phyloP scores from a whole-genome alignment of 2,888 invertebrate species.

The Malthinus seriepunctatus region DNA sequence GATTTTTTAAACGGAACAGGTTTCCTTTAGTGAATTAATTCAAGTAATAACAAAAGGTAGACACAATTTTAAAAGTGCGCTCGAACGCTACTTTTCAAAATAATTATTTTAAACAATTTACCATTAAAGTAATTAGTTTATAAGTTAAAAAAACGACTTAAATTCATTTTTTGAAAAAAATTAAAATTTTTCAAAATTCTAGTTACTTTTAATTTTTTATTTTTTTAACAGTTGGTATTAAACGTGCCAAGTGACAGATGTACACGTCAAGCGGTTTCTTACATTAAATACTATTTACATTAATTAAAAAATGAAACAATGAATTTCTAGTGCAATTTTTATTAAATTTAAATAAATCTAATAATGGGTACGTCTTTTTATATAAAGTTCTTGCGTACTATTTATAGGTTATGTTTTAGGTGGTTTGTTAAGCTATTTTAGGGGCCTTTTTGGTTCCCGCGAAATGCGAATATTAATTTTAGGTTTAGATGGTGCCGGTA shows the following conservation, averaged over 20 bases:
- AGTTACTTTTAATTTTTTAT: not conserved
- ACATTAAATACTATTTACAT: not conserved
- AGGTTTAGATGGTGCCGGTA: conserved; percentile 98
- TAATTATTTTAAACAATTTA: not conserved
- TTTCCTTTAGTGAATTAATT: conserved; percentile 1
- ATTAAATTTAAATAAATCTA: not conserved
- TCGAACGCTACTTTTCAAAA: not conserved
- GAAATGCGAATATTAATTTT: conserved; percentile 98
- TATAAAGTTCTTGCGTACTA: not conserved
- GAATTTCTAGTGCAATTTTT: not conserved
- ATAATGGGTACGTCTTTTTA: conserved; percentile 1
- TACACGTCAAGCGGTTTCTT: conserved; percentile 4
- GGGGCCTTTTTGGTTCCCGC: conserved; percentile 90
- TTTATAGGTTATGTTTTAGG: conserved; percentile 63
- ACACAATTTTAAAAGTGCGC: not conserved
- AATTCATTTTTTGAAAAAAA: no score
- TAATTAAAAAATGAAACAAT: conserved; percentile 1
- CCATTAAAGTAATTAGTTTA: not conserved
- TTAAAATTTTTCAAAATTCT: not conserved
- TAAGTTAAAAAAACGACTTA: no score
- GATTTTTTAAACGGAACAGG: conserved; percentile 3
- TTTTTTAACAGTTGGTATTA: not conserved
- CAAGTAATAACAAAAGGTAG: not conserved
- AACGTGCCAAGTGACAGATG: conserved; percentile 4
- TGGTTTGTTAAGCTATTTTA: conserved; percentile 95